Conservation (phyloP, 2,113 vertebrate genomes). For the Coracopsis vasa region DNA sequence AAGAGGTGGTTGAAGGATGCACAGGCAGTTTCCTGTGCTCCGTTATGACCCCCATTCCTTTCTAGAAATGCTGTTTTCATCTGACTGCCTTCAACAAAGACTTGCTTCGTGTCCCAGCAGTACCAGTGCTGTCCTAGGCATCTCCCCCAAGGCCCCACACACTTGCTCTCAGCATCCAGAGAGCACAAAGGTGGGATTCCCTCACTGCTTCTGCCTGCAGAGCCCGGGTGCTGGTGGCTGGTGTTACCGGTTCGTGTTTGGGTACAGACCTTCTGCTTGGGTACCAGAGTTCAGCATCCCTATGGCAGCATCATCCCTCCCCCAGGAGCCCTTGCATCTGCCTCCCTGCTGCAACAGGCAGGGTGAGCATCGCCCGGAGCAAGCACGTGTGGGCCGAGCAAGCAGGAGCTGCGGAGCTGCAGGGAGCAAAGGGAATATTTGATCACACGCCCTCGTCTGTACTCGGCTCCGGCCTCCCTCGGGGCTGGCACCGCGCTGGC, state of each 20-base stretch:
- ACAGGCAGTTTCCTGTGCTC: neutral
- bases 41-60: accelerated
- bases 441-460: constrained; percentile 61
- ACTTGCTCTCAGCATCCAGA: neutral
- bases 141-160: accelerated
- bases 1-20: neutral
- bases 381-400: neutral
- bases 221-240: accelerated
- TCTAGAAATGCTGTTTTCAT: neutral
- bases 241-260: accelerated
- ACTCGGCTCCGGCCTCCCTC: neutral
- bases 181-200: neutral
- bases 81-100: neutral
- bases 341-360: neutral
- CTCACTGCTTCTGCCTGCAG: accelerated
- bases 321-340: neutral
- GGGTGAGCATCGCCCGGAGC: neutral
- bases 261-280: accelerated
- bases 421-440: constrained; percentile 70
- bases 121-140: accelerated
- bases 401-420: neutral
- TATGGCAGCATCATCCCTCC: neutral
- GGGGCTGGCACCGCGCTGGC: neutral
- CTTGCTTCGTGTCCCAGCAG: too few species aligned
- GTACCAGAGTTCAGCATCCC: neutral